Evolutionary conservation across 2,888 invertebrate species (phyloP), one percentile per base, ranked within the genome.

Genomic region (Aleiodes alternator): DNA sequence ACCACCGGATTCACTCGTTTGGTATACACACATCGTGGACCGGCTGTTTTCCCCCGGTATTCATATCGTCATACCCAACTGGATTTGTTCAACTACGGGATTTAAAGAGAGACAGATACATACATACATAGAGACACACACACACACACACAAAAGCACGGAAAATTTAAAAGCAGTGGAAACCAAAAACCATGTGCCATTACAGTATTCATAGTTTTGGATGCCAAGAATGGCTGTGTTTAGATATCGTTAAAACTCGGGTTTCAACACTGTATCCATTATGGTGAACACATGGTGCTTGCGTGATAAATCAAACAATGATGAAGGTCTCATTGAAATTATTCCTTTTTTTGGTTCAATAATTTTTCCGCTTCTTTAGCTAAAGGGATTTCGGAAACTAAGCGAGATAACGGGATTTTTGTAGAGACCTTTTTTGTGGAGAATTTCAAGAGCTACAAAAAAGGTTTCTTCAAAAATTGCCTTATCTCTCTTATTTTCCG

Each of bases 281-380:
- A 89, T 86, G 84, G 84, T 84, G 85, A 85, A 86, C 87, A 87
- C 87, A 87, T 88, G 88, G 88, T 81, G 76, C 82, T 1, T 79
- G 74, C 76, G 83, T 85, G 89, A 89, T 89, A 89, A 88, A 85
- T 87, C 83, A 83, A 84, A 88, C 88, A 88, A 88, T 88, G 78
- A 80, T 77, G 78, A 34, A 43, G 34, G 34, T 2, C 23, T 23
- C 34, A 34, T 34, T 34, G 34, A 34, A 34, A 6, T 34, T 6
- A 34, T 6, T 34, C 34, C 34, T 34, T 34, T 34, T 34, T 23
- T 23, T 23, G 23, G 23, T 6, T 34, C 34, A 34, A 34, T 6
- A 34, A 34, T 23, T 34, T 34, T 34, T 34, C 34, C 6, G 3
- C 6, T 6, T 6, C 34, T 6, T 34, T 34, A 6, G 0, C 6